Percentiles rank a stretch among this genome's conserved stretches.
Conservation (phyloP, 2,797 vertebrate genomes). For the Varecia variegata region DNA sequence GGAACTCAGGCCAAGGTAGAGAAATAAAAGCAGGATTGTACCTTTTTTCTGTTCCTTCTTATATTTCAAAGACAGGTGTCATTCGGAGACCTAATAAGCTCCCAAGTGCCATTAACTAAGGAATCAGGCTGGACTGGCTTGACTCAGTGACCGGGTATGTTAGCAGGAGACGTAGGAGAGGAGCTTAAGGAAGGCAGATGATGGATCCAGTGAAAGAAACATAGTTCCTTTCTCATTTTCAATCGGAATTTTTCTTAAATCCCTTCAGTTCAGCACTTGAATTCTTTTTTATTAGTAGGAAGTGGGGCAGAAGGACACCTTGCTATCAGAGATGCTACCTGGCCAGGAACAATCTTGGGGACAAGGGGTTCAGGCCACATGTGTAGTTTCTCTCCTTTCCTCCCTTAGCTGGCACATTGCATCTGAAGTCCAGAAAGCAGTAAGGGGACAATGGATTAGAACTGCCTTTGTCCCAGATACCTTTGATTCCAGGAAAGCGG, state of each 20-base stretch:
- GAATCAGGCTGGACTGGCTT: background rate
- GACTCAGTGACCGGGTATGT: background rate
- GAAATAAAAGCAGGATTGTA: background rate
- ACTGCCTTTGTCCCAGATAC: background rate
- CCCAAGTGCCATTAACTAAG: background rate
- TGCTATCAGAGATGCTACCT: background rate
- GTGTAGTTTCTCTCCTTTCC: background rate
- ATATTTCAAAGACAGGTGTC: background rate
- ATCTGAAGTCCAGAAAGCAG: background rate
- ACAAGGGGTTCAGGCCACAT: fast-evolving
- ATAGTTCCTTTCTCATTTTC: background rate
- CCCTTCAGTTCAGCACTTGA: background rate
- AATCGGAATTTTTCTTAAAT: background rate
- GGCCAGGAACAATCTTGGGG: background rate
- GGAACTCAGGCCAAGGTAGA: background rate
- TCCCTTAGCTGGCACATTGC: background rate
- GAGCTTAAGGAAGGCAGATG: background rate
- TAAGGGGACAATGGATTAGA: background rate
- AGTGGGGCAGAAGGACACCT: too few species aligned
- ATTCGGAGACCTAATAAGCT: background rate
- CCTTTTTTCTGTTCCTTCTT: background rate
- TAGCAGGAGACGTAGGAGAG: background rate
- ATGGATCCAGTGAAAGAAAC: background rate
- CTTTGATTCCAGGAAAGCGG: background rate
- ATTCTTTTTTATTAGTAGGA: background rate